phyloP scores from a whole-genome alignment of 2,797 vertebrate genomes.

The Nannoperca australis region DNA sequence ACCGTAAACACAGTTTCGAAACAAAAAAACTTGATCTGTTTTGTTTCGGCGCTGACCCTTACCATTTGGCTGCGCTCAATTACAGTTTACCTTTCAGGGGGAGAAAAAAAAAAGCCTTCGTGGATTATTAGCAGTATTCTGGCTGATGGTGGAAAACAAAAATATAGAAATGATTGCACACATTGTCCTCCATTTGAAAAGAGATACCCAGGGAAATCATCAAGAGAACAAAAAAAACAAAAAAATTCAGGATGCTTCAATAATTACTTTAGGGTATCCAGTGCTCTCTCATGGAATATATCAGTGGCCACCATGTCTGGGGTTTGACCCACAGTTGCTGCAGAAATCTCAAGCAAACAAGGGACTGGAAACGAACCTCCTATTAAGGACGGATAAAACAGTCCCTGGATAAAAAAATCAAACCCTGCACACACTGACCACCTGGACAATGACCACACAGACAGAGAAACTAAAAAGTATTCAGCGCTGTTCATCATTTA shows the following conservation, averaged over 20 bases:
- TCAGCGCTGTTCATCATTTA: not conserved
- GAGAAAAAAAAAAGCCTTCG: constrained; percentile 44
- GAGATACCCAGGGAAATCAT: constrained; percentile 86
- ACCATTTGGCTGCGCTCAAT: constrained; percentile 53
- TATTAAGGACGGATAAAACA: constrained; percentile 46
- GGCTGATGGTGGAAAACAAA: constrained; percentile 78
- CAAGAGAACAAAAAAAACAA: constrained; percentile 80
- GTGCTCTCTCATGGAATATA: constrained; percentile 84
- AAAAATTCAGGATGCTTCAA: constrained; percentile 73
- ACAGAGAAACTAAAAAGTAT: not conserved
- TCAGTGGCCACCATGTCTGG: constrained; percentile 80
- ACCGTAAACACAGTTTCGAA: constrained; percentile 57
- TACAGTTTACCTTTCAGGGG: constrained; percentile 64
- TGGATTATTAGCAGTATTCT: constrained; percentile 78
- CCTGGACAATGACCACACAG: constrained; percentile 37
- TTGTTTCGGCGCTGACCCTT: constrained; percentile 67
- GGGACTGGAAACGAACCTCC: constrained; percentile 67
- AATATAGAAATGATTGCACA: constrained; percentile 83
- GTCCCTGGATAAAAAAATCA: constrained; percentile 40
- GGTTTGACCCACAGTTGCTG: constrained; percentile 72
- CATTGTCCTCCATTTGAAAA: constrained; percentile 87
- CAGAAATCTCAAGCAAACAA: constrained; percentile 65
- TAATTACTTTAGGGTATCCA: constrained; percentile 87
- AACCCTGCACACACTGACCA: constrained; percentile 60
- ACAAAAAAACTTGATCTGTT: constrained; percentile 63